phyloP scores from a whole-genome alignment of 2,888 invertebrate species.

The Leptura quadrifasciata region DNA sequence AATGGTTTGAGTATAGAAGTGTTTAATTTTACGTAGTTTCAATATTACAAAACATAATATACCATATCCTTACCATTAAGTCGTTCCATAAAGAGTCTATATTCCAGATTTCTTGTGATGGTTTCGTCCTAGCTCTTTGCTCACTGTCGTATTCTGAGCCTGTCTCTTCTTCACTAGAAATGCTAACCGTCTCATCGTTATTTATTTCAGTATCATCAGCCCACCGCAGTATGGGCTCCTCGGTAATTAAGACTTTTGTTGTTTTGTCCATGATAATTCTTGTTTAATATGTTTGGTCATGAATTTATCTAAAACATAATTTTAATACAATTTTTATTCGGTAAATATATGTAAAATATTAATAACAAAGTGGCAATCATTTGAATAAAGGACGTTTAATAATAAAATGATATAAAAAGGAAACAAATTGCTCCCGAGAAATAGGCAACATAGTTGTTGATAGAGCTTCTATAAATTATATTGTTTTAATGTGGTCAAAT shows the following conservation, averaged over 20 bases:
- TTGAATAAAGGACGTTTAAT: too few species aligned
- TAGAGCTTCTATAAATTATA: too few species aligned
- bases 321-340: neutral
- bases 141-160: constrained; percentile 72
- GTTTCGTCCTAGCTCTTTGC: constrained; percentile 60
- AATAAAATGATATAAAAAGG: too few species aligned
- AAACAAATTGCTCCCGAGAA: too few species aligned
- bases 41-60: neutral
- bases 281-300: neutral
- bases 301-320: constrained; percentile 3
- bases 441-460: too few species aligned
- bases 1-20: too few species aligned
- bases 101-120: constrained; percentile 71
- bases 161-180: constrained; percentile 76
- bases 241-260: constrained; percentile 40
- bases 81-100: constrained; percentile 60
- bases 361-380: too few species aligned
- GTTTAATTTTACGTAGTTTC: neutral
- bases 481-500: too few species aligned
- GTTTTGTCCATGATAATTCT: constrained; percentile 35
- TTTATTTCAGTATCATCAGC: constrained; percentile 54
- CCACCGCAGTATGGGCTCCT: constrained; percentile 40
- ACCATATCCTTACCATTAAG: constrained; percentile 65
- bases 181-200: constrained; percentile 62
- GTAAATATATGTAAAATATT: too few species aligned